Conservation (phyloP, 2,797 vertebrate species). For the Anguilla pacifica region DNA sequence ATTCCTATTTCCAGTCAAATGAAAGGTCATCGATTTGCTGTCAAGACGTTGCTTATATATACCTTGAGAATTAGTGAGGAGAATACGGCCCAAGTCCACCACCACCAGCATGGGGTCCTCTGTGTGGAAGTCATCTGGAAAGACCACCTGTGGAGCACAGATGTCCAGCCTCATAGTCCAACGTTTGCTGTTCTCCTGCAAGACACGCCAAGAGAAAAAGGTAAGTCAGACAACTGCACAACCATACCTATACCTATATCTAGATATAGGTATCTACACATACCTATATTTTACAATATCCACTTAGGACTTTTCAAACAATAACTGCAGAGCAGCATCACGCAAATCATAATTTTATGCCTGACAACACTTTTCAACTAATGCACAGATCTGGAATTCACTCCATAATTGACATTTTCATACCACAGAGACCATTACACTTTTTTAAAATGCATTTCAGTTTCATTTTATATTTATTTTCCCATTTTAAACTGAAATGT, state of each 20-base stretch:
- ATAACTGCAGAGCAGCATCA: neutral
- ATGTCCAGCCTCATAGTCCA: slow-evolving; percentile 97
- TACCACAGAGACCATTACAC: neutral
- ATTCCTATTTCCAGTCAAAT: neutral
- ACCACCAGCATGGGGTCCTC: slow-evolving; percentile 90
- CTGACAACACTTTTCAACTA: neutral
- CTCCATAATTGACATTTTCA: neutral
- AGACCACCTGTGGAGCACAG: slow-evolving; percentile 95
- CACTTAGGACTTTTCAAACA: neutral
- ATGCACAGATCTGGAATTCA: neutral
- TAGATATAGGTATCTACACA: too few relatives aligned
- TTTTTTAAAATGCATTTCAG: too few relatives aligned
- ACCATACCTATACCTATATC: neutral
- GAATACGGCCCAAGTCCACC: slow-evolving; percentile 92
- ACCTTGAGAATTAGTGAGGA: slow-evolving; percentile 96
- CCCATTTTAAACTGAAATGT: neutral
- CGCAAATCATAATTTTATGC: neutral
- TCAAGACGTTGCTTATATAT: slow-evolving; percentile 29
- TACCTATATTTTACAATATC: neutral
- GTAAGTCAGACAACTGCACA: neutral
- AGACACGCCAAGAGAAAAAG: slow-evolving; percentile 7
- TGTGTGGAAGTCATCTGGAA: slow-evolving; percentile 95
- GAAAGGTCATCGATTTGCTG: neutral
- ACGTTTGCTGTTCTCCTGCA: slow-evolving; percentile 91
- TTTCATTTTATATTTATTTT: neutral